A percentile compares a stretch with the other conserved stretches of the same genome.
phyloP scores from a whole-genome alignment of 2,797 vertebrate species.

The Pampus argenteus region DNA sequence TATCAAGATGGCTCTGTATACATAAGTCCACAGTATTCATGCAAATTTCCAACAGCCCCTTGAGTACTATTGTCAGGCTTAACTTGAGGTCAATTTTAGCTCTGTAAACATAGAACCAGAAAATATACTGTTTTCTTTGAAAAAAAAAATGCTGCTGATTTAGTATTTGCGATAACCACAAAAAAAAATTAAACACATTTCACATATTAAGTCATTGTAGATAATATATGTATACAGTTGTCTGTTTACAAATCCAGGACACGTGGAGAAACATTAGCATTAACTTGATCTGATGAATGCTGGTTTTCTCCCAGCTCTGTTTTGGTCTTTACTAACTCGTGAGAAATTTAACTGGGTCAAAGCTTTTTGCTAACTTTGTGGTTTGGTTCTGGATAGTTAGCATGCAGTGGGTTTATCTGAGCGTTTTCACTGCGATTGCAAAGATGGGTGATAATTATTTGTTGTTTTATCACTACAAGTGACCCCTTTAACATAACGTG shows the following conservation, averaged over 20 bases:
- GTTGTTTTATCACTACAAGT: neutral
- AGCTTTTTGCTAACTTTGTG: neutral
- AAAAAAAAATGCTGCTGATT: neutral
- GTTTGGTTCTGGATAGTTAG: neutral
- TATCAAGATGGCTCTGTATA: conserved; percentile 1
- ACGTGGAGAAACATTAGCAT: neutral
- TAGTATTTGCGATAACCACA: neutral
- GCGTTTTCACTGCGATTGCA: neutral
- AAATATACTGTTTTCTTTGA: neutral
- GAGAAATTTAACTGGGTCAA: neutral
- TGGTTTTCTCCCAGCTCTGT: neutral
- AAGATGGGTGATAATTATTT: neutral
- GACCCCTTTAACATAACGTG: neutral
- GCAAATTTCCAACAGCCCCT: neutral
- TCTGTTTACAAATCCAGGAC: neutral
- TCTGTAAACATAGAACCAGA: neutral
- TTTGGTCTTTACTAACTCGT: neutral
- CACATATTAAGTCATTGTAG: neutral
- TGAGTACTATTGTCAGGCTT: neutral
- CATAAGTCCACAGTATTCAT: neutral
- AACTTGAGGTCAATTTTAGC: neutral
- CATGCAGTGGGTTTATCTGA: neutral
- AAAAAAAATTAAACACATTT: neutral
- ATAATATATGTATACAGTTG: too few relatives aligned
- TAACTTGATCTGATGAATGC: neutral